These are phyloP conservation scores for Masnerella sp. DNA, from an alignment of 2,888 invertebrate species.

Conservation along the genomic window DNA sequence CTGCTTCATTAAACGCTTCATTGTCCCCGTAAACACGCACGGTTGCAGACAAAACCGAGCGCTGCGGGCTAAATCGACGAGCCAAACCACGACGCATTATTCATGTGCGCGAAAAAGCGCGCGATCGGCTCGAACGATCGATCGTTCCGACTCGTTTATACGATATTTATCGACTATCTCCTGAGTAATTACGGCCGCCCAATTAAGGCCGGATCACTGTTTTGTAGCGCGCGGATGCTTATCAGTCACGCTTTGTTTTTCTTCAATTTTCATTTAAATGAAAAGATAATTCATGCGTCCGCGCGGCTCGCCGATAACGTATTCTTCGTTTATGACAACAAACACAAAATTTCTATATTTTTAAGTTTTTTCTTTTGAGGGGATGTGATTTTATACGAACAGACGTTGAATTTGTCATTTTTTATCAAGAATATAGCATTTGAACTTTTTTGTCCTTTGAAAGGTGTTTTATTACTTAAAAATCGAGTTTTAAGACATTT, in stretches of 20 bases:
- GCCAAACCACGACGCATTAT: slow-evolving; percentile 49
- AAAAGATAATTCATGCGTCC: slow-evolving; percentile 35
- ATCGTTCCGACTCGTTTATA: slow-evolving; percentile 36
- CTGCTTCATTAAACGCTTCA: slow-evolving; percentile 65
- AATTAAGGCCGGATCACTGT: slow-evolving; percentile 34
- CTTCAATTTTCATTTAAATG: slow-evolving; percentile 42
- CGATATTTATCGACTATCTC: slow-evolving; percentile 39
- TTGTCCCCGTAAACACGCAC: slow-evolving; percentile 62
- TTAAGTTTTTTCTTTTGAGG: not conserved
- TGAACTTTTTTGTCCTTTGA: no score
- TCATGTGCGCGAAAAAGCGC: slow-evolving; percentile 50
- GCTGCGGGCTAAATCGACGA: slow-evolving; percentile 58
- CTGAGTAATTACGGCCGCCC: slow-evolving; percentile 36
- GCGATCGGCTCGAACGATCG: slow-evolving; percentile 34
- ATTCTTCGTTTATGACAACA: no score
- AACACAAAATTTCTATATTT: no score
- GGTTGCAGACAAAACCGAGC: slow-evolving; percentile 50
- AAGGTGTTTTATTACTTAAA: no score
- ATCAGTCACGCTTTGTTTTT: slow-evolving; percentile 22
- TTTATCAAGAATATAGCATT: no score
- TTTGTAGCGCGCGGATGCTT: slow-evolving; percentile 6
- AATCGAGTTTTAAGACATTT: no score
- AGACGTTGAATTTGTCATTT: no score
- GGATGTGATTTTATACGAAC: no score
- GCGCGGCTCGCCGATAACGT: not conserved